These are phyloP conservation scores for Hippocampus barbouri DNA, from an alignment of 2,113 vertebrate genomes.

Conservation along the genomic window DNA sequence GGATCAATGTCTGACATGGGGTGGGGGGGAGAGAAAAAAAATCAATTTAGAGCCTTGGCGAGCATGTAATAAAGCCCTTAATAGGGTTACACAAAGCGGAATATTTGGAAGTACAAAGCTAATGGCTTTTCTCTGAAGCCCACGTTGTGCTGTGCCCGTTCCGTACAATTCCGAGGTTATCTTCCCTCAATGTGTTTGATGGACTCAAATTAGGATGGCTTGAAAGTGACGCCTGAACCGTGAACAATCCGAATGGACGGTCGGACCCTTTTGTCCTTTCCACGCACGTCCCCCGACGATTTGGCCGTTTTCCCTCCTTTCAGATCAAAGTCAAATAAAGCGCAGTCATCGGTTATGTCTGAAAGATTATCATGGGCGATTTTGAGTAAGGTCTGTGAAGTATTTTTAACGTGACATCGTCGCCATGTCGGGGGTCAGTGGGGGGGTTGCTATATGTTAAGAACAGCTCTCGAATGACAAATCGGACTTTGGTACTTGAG, in stretches of 20 bases:
- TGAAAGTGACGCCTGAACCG: slow-evolving; percentile 51
- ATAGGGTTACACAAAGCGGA: slow-evolving; percentile 11
- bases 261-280: slow-evolving; percentile 26
- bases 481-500: too few species aligned
- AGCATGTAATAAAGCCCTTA: slow-evolving; percentile 27
- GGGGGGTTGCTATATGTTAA: too few species aligned
- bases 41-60: slow-evolving; percentile 12
- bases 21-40: not conserved
- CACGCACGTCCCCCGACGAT: slow-evolving; percentile 6
- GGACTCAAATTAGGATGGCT: slow-evolving; percentile 53
- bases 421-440: too few species aligned
- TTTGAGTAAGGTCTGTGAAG: too few species aligned
- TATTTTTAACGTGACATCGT: too few species aligned
- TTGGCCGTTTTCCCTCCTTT: not conserved
- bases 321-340: not conserved
- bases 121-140: slow-evolving; percentile 42
- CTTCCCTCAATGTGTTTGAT: slow-evolving; percentile 42
- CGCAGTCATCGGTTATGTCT: not conserved
- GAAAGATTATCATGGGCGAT: not conserved
- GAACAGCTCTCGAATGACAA: too few species aligned
- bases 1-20: slow-evolving; percentile 76
- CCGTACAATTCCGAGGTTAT: slow-evolving; percentile 31
- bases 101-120: slow-evolving; percentile 26
- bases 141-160: slow-evolving; percentile 33
- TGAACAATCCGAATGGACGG: slow-evolving; percentile 40